Conservation (phyloP, 2,888 invertebrate species). For the Coenonympha glycerion region DNA sequence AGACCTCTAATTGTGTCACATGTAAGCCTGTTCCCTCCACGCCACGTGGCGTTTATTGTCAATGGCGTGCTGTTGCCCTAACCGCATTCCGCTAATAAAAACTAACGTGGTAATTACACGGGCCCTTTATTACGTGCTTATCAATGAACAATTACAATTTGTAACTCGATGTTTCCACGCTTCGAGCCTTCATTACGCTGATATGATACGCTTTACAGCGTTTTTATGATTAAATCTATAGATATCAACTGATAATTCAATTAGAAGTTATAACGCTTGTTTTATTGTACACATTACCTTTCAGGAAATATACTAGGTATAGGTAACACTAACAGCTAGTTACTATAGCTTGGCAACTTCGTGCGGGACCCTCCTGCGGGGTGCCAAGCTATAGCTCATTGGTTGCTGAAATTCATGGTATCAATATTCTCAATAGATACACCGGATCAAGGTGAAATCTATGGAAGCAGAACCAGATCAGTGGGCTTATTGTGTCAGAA, state of each 20-base stretch:
- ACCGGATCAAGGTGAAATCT: too few relatives aligned
- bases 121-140: constrained; percentile 27
- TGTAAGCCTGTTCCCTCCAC: constrained; percentile 26
- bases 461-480: too few relatives aligned
- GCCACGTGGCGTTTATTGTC: constrained; percentile 30
- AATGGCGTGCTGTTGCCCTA: constrained; percentile 23
- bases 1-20: constrained; percentile 21
- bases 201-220: constrained; percentile 13
- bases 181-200: constrained; percentile 15
- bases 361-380: too few relatives aligned
- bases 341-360: too few relatives aligned
- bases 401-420: too few relatives aligned
- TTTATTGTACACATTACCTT: too few relatives aligned
- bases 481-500: too few relatives aligned
- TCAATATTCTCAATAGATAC: too few relatives aligned
- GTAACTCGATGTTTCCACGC: constrained; percentile 23
- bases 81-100: constrained; percentile 31
- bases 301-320: too few relatives aligned
- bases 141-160: constrained; percentile 28
- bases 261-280: too few relatives aligned
- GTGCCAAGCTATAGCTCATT: too few relatives aligned
- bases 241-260: background rate
- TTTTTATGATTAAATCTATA: background rate
- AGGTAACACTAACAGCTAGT: background rate
- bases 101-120: constrained; percentile 29